These are phyloP conservation scores for Cotesia typhae DNA, from an alignment of 1,140 invertebrate genomes.

Conservation along the genomic window DNA sequence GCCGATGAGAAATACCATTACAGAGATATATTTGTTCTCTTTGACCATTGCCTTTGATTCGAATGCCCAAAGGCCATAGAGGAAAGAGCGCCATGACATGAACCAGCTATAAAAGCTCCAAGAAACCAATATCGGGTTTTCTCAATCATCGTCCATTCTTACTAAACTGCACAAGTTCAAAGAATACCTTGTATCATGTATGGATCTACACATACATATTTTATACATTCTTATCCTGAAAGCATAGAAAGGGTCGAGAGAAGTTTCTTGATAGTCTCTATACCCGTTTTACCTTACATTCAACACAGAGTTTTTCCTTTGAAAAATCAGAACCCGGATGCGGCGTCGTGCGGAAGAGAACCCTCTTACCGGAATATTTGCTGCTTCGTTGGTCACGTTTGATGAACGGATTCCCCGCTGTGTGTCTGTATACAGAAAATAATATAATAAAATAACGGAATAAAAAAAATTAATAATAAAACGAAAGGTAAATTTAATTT, in stretches of 20 bases:
- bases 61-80: neutral
- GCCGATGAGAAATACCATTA: neutral
- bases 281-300: neutral
- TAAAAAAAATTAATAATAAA: neutral
- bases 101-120: neutral
- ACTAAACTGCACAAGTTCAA: conserved; percentile 8
- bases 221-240: conserved; percentile 5
- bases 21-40: neutral
- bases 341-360: neutral
- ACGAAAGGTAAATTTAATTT: neutral
- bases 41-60: conserved; percentile 14
- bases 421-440: neutral
- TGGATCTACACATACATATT: neutral
- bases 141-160: conserved; percentile 4
- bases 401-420: conserved; percentile 19
- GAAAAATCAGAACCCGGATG: conserved; percentile 29
- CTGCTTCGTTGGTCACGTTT: conserved; percentile 29
- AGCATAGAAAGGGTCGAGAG: conserved; percentile 1
- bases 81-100: neutral
- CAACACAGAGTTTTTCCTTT: conserved; percentile 22
- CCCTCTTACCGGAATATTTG: conserved; percentile 24
- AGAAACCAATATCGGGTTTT: conserved; percentile 15
- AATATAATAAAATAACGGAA: conserved; percentile 5
- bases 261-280: neutral
- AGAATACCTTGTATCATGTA: neutral